Evolutionary conservation across 2,888 invertebrate genomes (phyloP), one percentile per base, ranked within the genome.

Genomic region (Orchestes rusci): DNA sequence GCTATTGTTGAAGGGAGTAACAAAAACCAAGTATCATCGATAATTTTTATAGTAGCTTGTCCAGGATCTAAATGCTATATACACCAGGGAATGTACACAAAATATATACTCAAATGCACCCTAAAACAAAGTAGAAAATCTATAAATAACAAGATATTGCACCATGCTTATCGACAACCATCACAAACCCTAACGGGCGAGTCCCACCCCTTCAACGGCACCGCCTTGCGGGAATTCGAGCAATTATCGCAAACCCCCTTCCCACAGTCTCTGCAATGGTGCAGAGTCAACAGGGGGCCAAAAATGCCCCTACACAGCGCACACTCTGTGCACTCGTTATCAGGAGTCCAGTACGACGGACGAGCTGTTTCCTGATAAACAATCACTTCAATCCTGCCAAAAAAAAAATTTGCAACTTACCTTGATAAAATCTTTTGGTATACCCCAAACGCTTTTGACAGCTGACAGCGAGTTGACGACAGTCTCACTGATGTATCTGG

Each of bases 311-410:
- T 66, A 62, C 89, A 89, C 8, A 82, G 75, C 48, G 68, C 70
- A 62, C 89, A 89, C 41, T 68, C 65, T 15, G 70, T 72, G 38
- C 84, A 77, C 57, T 84, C 79, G 3, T 73, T 73, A 64, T 89
- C 88, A 1, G 87, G 84, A 20, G 80, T 76, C 89, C 89, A 89
- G 64, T 89, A 89, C 0, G 76, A 68, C 1, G 88, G 88, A 28
- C 86, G 71, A 5, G 80, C 84, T 4, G 79, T 74, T 86, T 30
- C 86, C 71, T 50, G 13, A 39, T 31, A 39, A 23, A 30, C n/a
- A n/a, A n/a, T n/a, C n/a, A n/a, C n/a, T n/a, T n/a, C n/a, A n/a
- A n/a, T n/a, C 4, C n/a, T 4, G n/a, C n/a, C 13, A 20, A 2
- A 18, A 36, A 36, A 36, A 36, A 36, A 36, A 13, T 3, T 19